phyloP scores from a whole-genome alignment of 1,140 invertebrate genomes.

The Melitaea cinxia region DNA sequence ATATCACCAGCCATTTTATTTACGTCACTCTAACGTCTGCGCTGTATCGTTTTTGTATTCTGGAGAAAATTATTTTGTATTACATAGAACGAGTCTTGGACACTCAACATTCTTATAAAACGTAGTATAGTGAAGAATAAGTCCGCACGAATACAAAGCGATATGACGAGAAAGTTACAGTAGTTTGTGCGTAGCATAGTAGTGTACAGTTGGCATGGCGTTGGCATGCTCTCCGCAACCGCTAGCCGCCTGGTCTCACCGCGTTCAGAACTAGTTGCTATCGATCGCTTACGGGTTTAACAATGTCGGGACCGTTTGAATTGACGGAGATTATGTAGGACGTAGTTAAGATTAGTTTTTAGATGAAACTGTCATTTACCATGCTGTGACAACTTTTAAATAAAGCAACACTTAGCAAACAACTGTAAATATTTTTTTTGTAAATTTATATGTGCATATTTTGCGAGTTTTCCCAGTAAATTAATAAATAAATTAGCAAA shows the following conservation, averaged over 20 bases:
- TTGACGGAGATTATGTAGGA: background rate
- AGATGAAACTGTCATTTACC: no score
- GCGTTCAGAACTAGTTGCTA: slow-evolving; percentile 56
- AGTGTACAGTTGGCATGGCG: slow-evolving; percentile 67
- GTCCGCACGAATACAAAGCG: slow-evolving; percentile 53
- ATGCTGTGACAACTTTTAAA: no score
- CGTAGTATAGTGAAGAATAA: background rate
- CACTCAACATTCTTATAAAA: background rate
- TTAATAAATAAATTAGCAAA: no score
- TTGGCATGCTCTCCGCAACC: slow-evolving; percentile 74
- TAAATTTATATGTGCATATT: no score
- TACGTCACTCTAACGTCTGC: slow-evolving; percentile 27
- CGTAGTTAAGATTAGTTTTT: background rate
- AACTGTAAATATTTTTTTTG: no score
- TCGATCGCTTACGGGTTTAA: slow-evolving; percentile 35
- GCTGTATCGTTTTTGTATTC: slow-evolving; percentile 26
- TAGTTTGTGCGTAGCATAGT: slow-evolving; percentile 61
- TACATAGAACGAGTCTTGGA: background rate
- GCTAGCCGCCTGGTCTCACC: slow-evolving; percentile 53
- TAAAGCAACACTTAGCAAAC: no score
- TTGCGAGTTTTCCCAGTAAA: no score
- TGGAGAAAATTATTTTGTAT: background rate
- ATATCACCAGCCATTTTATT: slow-evolving; percentile 32
- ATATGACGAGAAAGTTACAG: slow-evolving; percentile 46
- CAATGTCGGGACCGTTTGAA: slow-evolving; percentile 28